Percentiles rank a stretch among this genome's conserved stretches.
Evolutionary conservation across 35 echinoderm and acorn worm genomes (phyloP).

Genomic region (Ophioderma brevispina): DNA sequence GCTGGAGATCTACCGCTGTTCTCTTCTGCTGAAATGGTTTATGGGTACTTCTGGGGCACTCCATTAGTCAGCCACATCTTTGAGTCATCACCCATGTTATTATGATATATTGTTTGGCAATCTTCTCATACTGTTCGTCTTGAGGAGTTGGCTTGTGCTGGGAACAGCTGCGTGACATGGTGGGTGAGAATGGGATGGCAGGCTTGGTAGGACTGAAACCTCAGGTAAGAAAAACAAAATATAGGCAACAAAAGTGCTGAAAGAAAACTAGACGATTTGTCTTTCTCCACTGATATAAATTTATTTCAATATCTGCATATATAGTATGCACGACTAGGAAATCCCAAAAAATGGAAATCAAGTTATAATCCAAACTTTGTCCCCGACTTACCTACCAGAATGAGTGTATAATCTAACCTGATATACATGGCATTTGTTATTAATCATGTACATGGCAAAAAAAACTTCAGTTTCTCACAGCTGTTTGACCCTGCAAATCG

Average conservation of each 20-base stretch:
- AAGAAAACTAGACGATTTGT: background rate
- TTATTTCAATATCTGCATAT: background rate
- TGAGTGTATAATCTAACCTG: too few species aligned
- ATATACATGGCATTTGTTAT: too few species aligned
- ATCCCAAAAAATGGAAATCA: background rate
- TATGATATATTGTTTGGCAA: constrained; percentile 77
- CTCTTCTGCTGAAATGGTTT: constrained; percentile 82
- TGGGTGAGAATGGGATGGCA: constrained; percentile 42
- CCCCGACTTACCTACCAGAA: background rate
- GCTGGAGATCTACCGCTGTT: constrained; percentile 67
- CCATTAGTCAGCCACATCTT: constrained; percentile 86
- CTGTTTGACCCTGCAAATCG: too few species aligned
- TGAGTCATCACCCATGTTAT: constrained; percentile 52
- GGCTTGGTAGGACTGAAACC: constrained; percentile 21
- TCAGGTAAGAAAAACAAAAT: background rate
- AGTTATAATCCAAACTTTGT: background rate
- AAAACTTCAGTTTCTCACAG: too few species aligned
- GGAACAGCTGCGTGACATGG: constrained; percentile 49
- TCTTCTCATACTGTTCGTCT: constrained; percentile 82
- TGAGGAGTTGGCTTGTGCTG: constrained; percentile 85
- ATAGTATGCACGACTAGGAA: background rate
- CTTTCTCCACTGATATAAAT: background rate
- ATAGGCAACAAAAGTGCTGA: background rate
- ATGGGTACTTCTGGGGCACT: constrained; percentile 96
- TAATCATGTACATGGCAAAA: too few species aligned